These are phyloP conservation scores for Trinectes maculatus DNA, from an alignment of 2,113 vertebrate genomes.

Conservation along the genomic window DNA sequence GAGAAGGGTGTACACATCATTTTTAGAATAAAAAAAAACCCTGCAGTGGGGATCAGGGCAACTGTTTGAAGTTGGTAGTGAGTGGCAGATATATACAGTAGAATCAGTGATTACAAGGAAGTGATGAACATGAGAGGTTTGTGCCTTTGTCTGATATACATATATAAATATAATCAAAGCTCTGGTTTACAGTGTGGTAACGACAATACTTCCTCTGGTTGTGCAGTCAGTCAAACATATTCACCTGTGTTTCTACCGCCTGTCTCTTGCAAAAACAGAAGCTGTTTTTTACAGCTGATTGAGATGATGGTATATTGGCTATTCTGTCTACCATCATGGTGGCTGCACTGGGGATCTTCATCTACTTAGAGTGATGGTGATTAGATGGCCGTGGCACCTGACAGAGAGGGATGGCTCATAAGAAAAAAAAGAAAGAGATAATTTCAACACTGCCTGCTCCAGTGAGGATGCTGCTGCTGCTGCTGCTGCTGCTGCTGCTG, in stretches of 20 bases:
- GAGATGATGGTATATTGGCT: conserved; percentile 29
- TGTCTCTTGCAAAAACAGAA: no score
- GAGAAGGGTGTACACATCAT: conserved; percentile 29
- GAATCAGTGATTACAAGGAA: not conserved
- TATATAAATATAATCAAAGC: no score
- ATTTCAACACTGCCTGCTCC: conserved; percentile 52
- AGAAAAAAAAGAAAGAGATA: conserved; percentile 46
- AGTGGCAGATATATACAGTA: not conserved
- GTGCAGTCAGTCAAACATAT: not conserved
- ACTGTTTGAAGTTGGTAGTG: conserved; percentile 20
- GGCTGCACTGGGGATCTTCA: conserved; percentile 43
- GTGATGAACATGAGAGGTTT: conserved; percentile 5
- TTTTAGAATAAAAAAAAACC: conserved; percentile 30
- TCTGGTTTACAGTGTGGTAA: no score
- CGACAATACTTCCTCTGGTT: no score
- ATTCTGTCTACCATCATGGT: conserved; percentile 35
- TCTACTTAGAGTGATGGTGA: conserved; percentile 54
- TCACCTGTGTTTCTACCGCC: no score
- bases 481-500: conserved; percentile 43
- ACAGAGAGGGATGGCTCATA: conserved; percentile 71
- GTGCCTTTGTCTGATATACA: no score
- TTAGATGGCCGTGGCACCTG: conserved; percentile 67
- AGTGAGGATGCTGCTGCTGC: conserved; percentile 44
- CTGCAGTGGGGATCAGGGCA: not conserved
- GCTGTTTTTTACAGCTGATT: no score